These are phyloP conservation scores for Pantherophis alleghaniensis DNA, from an alignment of 2,797 vertebrate species.

Conservation along the genomic window DNA sequence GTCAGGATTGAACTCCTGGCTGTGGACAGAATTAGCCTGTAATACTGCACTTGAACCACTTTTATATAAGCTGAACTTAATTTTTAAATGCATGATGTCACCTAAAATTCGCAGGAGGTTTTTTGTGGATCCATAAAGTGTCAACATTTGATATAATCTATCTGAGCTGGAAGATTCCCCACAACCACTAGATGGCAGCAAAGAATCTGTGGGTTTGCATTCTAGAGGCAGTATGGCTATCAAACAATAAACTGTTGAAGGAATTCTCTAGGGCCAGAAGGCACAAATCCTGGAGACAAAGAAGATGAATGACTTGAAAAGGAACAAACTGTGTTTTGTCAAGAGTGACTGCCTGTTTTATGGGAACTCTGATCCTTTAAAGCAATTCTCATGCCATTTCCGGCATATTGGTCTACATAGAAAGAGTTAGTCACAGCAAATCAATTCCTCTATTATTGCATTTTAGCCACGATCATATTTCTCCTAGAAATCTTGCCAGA, in stretches of 20 bases:
- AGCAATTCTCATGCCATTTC: conserved; percentile 47
- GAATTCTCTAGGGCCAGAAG: neutral
- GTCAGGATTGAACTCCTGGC: neutral
- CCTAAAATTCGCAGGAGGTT: no score
- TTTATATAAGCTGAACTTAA: neutral
- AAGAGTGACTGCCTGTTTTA: conserved; percentile 36
- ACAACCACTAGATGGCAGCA: neutral
- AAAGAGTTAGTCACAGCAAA: conserved; percentile 55
- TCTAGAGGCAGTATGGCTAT: neutral
- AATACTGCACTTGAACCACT: neutral
- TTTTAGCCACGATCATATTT: conserved; percentile 58
- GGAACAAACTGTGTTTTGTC: neutral
- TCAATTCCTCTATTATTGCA: conserved; percentile 51
- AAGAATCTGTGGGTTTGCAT: neutral
- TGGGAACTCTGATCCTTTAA: conserved; percentile 20
- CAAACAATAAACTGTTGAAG: conserved; percentile 7
- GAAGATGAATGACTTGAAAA: neutral
- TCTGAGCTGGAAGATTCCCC: neutral
- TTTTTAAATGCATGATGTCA: no score
- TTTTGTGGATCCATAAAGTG: neutral
- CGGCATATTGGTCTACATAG: conserved; percentile 37
- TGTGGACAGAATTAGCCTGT: neutral
- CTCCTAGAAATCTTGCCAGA: conserved; percentile 52
- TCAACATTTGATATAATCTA: neutral
- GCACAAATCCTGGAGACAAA: neutral